These are phyloP conservation scores for Trichogramma evanescens DNA, from an alignment of 2,888 invertebrate genomes.

Conservation along the genomic window DNA sequence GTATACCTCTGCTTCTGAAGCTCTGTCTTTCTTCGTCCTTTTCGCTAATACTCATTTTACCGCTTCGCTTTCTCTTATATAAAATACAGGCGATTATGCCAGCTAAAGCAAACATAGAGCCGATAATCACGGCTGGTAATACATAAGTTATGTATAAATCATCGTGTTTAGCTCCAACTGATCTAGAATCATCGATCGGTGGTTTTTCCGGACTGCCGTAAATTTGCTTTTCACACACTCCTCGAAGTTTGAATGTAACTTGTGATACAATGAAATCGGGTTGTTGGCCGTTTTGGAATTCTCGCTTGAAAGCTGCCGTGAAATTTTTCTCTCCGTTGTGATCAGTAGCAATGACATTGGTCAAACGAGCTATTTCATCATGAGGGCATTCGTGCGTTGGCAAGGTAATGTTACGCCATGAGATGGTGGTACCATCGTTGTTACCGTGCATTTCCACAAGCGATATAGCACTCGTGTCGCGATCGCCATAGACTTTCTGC, in stretches of 20 bases:
- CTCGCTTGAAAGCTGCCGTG: constrained; percentile 34
- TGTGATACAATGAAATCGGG: constrained; percentile 62
- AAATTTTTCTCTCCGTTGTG: constrained; percentile 49
- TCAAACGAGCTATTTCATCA: constrained; percentile 65
- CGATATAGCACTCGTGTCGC: constrained; percentile 64
- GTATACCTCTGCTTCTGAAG: constrained; percentile 78
- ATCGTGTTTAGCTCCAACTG: constrained; percentile 49
- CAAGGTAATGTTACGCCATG: constrained; percentile 76
- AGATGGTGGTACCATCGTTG: constrained; percentile 57
- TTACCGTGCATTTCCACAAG: constrained; percentile 60
- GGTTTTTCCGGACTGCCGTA: constrained; percentile 34
- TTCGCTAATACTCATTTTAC: constrained; percentile 74
- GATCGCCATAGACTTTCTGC: constrained; percentile 69
- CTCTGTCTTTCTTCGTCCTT: constrained; percentile 77
- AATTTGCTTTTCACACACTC: constrained; percentile 51
- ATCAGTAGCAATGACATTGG: constrained; percentile 63
- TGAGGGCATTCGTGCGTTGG: constrained; percentile 69
- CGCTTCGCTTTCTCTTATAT: constrained; percentile 75
- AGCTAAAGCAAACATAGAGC: constrained; percentile 80
- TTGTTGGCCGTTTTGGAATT: constrained; percentile 27
- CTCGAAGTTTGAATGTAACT: constrained; percentile 51
- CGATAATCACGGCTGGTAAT: constrained; percentile 81
- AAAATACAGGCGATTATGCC: constrained; percentile 81
- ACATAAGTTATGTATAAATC: constrained; percentile 77
- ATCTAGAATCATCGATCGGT: constrained; percentile 42